Evolutionary conservation across 2,888 invertebrate species (phyloP).

Genomic region (Ophion costatus): DNA sequence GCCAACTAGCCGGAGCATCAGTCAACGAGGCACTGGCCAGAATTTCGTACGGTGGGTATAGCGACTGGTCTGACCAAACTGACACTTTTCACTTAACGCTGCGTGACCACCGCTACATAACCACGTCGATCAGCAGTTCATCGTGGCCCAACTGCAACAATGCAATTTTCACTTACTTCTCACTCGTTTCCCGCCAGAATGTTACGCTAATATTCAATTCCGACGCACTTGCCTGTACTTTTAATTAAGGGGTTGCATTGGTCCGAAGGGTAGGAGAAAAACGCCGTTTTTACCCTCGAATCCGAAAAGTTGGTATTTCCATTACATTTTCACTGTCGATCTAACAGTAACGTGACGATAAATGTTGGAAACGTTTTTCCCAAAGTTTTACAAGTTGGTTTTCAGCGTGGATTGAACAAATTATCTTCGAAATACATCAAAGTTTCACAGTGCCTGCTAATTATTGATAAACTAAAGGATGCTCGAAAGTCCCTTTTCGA

Average conservation of each 20-base stretch:
- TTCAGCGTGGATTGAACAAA: too few relatives aligned
- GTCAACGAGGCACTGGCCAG: slow-evolving; percentile 39
- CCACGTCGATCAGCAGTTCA: slow-evolving; percentile 45
- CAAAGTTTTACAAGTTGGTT: too few relatives aligned
- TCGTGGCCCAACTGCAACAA: slow-evolving; percentile 12
- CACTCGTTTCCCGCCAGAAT: neutral
- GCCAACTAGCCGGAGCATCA: slow-evolving; percentile 42
- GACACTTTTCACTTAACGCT: slow-evolving; percentile 65
- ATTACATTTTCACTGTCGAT: too few relatives aligned
- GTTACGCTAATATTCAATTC: neutral
- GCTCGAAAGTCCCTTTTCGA: too few relatives aligned
- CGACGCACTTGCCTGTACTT: neutral
- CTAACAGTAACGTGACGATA: too few relatives aligned
- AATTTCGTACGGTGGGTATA: slow-evolving; percentile 47
- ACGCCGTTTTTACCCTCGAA: too few relatives aligned
- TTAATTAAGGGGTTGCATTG: neutral
- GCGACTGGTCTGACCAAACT: slow-evolving; percentile 62
- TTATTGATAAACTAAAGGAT: too few relatives aligned
- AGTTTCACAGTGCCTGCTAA: too few relatives aligned
- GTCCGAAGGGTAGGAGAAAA: too few relatives aligned
- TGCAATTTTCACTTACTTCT: slow-evolving; percentile 21
- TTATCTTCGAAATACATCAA: too few relatives aligned
- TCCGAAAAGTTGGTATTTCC: too few relatives aligned
- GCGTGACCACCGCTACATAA: slow-evolving; percentile 45
- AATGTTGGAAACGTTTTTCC: too few relatives aligned